phyloP scores from a whole-genome alignment of 2,888 invertebrate genomes.

The Keiferia lycopersicella region DNA sequence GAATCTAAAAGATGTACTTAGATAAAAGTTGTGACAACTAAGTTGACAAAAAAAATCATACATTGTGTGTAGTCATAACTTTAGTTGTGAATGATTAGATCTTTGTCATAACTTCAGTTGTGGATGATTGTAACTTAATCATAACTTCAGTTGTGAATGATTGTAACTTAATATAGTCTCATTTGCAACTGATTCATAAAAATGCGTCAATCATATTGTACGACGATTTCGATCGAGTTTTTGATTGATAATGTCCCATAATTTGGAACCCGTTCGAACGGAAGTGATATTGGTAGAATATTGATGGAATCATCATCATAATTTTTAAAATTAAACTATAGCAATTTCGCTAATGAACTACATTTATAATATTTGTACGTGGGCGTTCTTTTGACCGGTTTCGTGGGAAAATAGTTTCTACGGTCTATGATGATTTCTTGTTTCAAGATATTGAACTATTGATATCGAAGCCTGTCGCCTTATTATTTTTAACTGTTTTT shows the following conservation, averaged over 20 bases:
- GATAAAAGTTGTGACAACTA: no score
- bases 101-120: no score
- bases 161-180: neutral
- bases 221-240: neutral
- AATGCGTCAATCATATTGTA: neutral
- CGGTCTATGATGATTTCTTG: no score
- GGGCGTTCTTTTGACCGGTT: neutral
- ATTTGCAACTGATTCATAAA: neutral
- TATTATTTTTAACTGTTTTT: no score
- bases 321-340: neutral
- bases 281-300: conserved; percentile 10
- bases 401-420: no score
- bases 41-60: no score
- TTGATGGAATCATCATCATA: conserved; percentile 3
- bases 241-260: conserved; percentile 18
- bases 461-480: no score
- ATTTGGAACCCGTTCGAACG: conserved; percentile 16
- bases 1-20: no score
- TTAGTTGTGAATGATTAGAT: no score
- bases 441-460: no score
- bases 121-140: no score
- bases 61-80: no score
- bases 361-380: neutral
- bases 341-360: conserved; percentile 8
- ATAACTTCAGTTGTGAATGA: neutral